Evolutionary conservation across 2,888 invertebrate species (phyloP), one percentile per base, ranked within the genome.

Genomic region (Perizoma flavofasciatum): DNA sequence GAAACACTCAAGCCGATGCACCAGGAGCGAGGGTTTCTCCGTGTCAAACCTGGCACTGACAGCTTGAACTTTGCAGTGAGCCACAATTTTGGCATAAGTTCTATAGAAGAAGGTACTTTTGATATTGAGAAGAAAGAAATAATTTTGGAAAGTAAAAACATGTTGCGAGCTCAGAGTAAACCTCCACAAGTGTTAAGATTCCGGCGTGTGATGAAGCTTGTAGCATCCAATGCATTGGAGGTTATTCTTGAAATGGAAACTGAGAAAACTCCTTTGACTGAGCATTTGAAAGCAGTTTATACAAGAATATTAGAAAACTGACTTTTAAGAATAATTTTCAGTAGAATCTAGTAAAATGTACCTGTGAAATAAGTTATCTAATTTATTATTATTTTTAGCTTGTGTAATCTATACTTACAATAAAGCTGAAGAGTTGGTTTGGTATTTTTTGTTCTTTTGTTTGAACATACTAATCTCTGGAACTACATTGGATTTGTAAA

Each of bases 81-180:
- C 55, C 95, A 95, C 69, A 95, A 94, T 79, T 94, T 94, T 71
- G 95, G 95, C 9, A 69, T 94, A 3, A 89, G 93, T 0, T 92
- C 93, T 0, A 71, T 94, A 0, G 95, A 95, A 76, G 94, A 94
- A 81, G 95, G 95, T 0, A 67, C 59, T 0, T 76, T 65, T 49
- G 93, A 86, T 85, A 88, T 78, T 0, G 85, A 81, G 11, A 77
- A 70, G 0, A 85, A 86, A 41, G 93, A 94, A 52, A 79, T 86
- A 8, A 77, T 90, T 0, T 71, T 95, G 4, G 86, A 91, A 63
- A 93, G 92, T 6, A 86, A 83, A 0, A 81, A 83, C 37, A 75
- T 95, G 39, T 22, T 62, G 5, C 35, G 61, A 41, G 61, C 55
- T 9, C 57, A 55, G 66, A 90, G 92, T 0, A 94, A 93, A 64